Evolutionary conservation across 2,113 vertebrate genomes (phyloP).

Genomic region (Trogon surrucura): DNA sequence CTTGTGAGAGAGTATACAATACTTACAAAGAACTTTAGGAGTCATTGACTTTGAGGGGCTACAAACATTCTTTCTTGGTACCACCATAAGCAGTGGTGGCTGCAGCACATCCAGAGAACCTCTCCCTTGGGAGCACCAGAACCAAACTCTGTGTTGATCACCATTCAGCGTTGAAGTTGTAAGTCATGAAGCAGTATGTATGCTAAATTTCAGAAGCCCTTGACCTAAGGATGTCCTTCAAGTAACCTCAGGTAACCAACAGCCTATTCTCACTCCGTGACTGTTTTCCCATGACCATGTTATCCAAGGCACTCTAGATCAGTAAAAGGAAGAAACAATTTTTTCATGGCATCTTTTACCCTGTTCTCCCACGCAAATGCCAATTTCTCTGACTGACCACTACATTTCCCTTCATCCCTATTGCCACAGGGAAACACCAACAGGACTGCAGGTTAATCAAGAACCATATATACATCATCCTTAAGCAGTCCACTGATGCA

Average conservation of each 20-base stretch:
- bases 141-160: not conserved
- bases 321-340: not conserved
- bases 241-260: not conserved
- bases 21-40: not conserved
- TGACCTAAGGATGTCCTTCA: not conserved
- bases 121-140: not conserved
- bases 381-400: not conserved
- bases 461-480: not conserved
- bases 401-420: not conserved
- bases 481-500: not conserved
- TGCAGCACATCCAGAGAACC: not conserved
- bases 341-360: not conserved
- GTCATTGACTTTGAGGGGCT: not conserved
- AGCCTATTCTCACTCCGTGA: not conserved
- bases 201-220: not conserved
- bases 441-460: not conserved
- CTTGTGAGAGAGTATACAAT: not conserved
- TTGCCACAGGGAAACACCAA: not conserved
- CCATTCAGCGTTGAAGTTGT: not conserved
- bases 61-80: not conserved
- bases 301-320: not conserved
- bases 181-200: accelerated
- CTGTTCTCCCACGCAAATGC: not conserved
- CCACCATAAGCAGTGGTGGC: not conserved
- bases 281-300: not conserved